Base-by-base conservation (phyloP, 2,113 vertebrate genomes). In the Athene cunicularia region DNA sequence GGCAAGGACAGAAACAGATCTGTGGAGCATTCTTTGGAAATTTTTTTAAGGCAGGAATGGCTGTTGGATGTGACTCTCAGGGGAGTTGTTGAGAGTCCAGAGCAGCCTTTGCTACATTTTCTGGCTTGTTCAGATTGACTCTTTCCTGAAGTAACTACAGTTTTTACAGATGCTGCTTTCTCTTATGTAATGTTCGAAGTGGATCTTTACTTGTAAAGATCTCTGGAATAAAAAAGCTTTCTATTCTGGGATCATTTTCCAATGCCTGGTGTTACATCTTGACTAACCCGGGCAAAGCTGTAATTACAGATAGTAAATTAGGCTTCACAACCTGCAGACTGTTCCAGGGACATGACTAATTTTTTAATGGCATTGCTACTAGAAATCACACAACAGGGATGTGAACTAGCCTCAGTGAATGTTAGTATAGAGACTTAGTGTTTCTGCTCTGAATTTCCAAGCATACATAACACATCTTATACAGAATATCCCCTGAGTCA, bases 291-390 rank as follows among this genome's bases (percentile, higher is more conserved):
- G 32, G 67, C 32, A 90, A 60, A 89, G 35, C 84, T 85, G 58
- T 96, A 94, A 97, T 94, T 95, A 93, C 66, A 91, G 76, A n/a
- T 80, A 90, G 89, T 95, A 95, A 87, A 94, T 95, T 82, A 93
- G 88, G 50, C 73, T 95, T 93, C 3, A 20, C 66, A 96, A 76
- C 49, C 72, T 89, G 76, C 83, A 91, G 73, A 88, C 76, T 94
- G 52, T 94, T 96, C 75, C 45, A 76, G 73, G 76, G 60, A 77
- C 83, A 67, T 92, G 90, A 92, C 80, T 93, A 86, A 82, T 94
- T 87, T 95, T 94, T 92, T 95, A 89, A 87, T 75, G 49, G 58
- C 68, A 87, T 1, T 58, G 49, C 45, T 93, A 49, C 74, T 89
- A 64, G 66, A 92, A 97, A 89, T 92, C 8, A 22, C 68, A 60